Percentiles rank a stretch among this genome's conserved stretches.
phyloP scores from a whole-genome alignment of 2,888 invertebrate species.

The Athalia circularis region DNA sequence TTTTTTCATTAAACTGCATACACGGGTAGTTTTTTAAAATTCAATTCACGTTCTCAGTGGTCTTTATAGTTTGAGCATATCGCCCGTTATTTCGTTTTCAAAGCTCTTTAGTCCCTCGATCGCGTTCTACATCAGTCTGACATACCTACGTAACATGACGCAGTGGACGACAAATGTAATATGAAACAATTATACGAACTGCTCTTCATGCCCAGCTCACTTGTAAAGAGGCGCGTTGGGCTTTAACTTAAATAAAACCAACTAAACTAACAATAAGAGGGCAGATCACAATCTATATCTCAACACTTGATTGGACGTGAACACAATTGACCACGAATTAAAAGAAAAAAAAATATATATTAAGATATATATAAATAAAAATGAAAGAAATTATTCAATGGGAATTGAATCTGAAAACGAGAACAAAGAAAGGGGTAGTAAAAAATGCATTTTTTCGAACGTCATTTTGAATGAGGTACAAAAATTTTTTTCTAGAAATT shows the following conservation, averaged over 20 bases:
- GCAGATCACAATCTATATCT: not conserved
- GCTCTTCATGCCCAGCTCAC: constrained; percentile 38
- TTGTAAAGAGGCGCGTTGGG: constrained; percentile 37
- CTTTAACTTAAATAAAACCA: constrained; percentile 8
- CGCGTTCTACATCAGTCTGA: constrained; percentile 24
- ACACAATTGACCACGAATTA: not conserved
- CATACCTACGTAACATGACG: constrained; percentile 19
- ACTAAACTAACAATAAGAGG: constrained; percentile 5
- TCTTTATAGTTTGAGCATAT: constrained; percentile 26
- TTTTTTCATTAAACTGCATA: too few species aligned
- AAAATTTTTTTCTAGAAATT: too few species aligned
- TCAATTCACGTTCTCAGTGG: too few species aligned
- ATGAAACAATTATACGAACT: constrained; percentile 39
- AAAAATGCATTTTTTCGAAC: not conserved
- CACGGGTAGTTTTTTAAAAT: too few species aligned
- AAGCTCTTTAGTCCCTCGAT: not conserved
- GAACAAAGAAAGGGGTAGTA: not conserved
- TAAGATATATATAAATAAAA: not conserved
- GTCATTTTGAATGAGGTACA: too few species aligned
- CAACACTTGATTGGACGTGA: constrained; percentile 12
- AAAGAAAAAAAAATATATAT: not conserved
- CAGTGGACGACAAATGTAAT: constrained; percentile 40
- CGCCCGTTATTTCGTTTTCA: constrained; percentile 25
- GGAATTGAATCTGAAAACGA: too few species aligned
- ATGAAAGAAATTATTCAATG: too few species aligned